Percentiles rank a stretch among this genome's conserved stretches.
Evolutionary conservation across 2,113 vertebrate species (phyloP).

Genomic region (Mesocricetus auratus): DNA sequence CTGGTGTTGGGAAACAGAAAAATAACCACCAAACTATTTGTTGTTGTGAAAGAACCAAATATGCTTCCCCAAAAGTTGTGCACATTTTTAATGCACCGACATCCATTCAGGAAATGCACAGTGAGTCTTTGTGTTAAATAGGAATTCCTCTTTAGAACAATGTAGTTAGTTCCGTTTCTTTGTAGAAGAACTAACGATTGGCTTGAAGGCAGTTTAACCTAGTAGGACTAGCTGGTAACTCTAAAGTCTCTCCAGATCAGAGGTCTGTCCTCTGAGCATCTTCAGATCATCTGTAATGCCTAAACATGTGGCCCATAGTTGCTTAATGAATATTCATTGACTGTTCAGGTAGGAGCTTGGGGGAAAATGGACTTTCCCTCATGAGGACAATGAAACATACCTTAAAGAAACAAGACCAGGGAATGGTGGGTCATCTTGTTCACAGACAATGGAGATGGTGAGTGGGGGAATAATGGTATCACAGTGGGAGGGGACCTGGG

Average conservation of each 20-base stretch:
- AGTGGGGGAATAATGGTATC: neutral
- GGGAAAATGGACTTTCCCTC: neutral
- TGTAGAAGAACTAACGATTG: slow-evolving; percentile 7
- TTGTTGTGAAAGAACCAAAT: slow-evolving; percentile 49
- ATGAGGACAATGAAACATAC: neutral
- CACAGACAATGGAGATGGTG: neutral
- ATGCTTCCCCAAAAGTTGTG: neutral
- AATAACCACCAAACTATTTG: slow-evolving; percentile 16
- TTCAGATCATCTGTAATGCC: neutral
- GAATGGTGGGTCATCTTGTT: neutral
- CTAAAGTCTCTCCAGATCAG: neutral
- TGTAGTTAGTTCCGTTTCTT: slow-evolving; percentile 24
- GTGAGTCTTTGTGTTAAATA: slow-evolving; percentile 41
- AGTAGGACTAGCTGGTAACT: neutral
- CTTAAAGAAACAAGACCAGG: neutral
- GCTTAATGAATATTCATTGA: slow-evolving; percentile 52
- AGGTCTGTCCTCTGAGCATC: neutral
- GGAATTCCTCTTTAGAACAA: slow-evolving; percentile 6
- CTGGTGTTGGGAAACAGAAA: slow-evolving; percentile 43
- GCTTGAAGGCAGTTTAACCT: neutral
- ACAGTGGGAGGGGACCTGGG: neutral
- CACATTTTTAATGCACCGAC: neutral
- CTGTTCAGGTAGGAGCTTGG: slow-evolving; percentile 28
- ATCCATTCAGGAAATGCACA: neutral
- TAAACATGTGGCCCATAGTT: neutral